phyloP scores from a whole-genome alignment of 2,797 vertebrate species.

The Leptodactylus fallax region DNA sequence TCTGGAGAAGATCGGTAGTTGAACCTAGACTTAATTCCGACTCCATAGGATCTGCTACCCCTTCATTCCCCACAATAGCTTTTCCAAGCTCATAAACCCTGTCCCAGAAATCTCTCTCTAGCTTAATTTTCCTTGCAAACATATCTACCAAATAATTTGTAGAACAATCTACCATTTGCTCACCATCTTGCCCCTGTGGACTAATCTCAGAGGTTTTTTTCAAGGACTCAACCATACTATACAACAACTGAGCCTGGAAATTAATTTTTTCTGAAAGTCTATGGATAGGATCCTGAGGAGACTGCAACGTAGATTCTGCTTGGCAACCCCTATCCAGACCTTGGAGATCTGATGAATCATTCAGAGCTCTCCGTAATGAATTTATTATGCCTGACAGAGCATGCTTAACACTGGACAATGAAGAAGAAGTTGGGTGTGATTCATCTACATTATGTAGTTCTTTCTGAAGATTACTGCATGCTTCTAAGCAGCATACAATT shows the following conservation, averaged over 20 bases:
- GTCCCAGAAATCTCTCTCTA: constrained; percentile 88
- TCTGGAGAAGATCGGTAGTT: constrained; percentile 64
- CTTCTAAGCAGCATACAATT: constrained; percentile 85
- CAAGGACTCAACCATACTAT: constrained; percentile 88
- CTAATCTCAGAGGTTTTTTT: constrained; percentile 80
- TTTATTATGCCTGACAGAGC: constrained; percentile 68
- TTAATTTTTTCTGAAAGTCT: constrained; percentile 86
- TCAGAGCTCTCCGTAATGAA: constrained; percentile 60
- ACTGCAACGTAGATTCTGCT: constrained; percentile 63
- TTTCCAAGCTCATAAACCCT: constrained; percentile 82
- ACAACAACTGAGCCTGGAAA: constrained; percentile 88
- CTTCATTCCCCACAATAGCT: constrained; percentile 67
- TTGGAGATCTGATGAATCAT: background rate
- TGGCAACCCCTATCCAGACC: background rate
- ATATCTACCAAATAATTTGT: constrained; percentile 80
- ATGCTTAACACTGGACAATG: constrained; percentile 70
- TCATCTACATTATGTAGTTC: constrained; percentile 76
- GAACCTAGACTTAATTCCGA: constrained; percentile 59
- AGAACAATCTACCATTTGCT: constrained; percentile 76
- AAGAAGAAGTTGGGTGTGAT: constrained; percentile 60
- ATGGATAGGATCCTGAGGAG: constrained; percentile 71
- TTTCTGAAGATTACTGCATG: constrained; percentile 82
- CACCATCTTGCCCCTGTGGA: constrained; percentile 78
- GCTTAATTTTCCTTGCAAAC: constrained; percentile 87
- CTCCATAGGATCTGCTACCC: constrained; percentile 63